phyloP scores from a whole-genome alignment of 2,797 vertebrate genomes.

The Linurgus olivaceus region DNA sequence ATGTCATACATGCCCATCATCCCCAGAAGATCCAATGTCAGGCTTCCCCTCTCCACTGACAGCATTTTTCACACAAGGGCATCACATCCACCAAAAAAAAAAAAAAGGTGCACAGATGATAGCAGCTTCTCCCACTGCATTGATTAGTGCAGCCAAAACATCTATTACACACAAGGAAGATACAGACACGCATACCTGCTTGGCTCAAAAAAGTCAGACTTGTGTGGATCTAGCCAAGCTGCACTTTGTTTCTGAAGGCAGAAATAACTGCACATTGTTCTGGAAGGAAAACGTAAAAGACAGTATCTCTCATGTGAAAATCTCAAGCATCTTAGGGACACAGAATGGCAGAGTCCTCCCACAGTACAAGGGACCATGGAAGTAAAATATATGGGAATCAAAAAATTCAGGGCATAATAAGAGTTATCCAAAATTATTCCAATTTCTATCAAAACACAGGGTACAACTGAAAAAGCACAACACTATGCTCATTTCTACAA shows the following conservation, averaged over 20 bases:
- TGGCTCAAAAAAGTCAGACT: not conserved
- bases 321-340: not conserved
- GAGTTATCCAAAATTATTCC: not conserved
- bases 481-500: not conserved
- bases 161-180: not conserved
- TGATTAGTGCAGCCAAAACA: not conserved
- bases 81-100: not conserved
- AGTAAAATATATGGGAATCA: not conserved
- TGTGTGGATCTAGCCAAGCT: not conserved
- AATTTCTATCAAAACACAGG: not conserved
- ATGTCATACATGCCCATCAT: not conserved
- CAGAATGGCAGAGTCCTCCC: not conserved
- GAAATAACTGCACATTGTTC: not conserved
- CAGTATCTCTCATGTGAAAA: not conserved
- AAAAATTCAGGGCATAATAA: not conserved
- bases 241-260: not conserved
- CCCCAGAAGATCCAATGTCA: not conserved
- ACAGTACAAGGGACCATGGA: not conserved
- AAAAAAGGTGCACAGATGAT: not conserved
- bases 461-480: not conserved
- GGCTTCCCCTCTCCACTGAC: not conserved
- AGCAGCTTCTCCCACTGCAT: not conserved
- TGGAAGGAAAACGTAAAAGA: not conserved
- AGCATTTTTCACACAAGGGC: not conserved
- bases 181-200: not conserved